phyloP scores from a whole-genome alignment of 2,888 invertebrate genomes.

The Cheilosia grossa region DNA sequence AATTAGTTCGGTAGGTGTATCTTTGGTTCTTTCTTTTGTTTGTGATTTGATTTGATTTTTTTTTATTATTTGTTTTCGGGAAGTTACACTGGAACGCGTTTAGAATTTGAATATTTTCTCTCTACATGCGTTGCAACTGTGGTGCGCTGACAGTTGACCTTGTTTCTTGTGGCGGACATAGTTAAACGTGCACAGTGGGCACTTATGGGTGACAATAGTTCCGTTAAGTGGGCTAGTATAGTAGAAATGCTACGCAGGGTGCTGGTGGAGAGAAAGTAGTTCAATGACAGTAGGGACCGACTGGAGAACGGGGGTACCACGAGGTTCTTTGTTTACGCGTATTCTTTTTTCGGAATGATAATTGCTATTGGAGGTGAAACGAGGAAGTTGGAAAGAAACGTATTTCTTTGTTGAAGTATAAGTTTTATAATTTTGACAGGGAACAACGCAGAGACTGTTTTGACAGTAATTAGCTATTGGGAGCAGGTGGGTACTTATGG shows the following conservation, averaged over 20 bases:
- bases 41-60: not conserved
- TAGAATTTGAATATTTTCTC: constrained; percentile 31
- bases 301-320: no score
- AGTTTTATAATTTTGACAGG: no score
- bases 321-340: not conserved
- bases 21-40: constrained; percentile 14
- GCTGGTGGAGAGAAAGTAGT: not conserved
- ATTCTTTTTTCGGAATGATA: not conserved
- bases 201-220: constrained; percentile 41
- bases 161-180: constrained; percentile 32
- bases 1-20: constrained; percentile 53
- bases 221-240: constrained; percentile 46
- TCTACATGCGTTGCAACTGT: not conserved
- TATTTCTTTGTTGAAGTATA: no score
- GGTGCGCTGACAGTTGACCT: constrained; percentile 43
- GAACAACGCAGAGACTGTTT: no score
- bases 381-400: no score
- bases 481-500: no score
- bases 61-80: constrained; percentile 1
- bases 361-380: no score
- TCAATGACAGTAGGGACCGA: not conserved
- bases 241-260: not conserved
- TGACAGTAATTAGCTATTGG: no score
- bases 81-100: constrained; percentile 23
- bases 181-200: not conserved